A percentile compares a stretch with the other conserved stretches of the same genome.
Evolutionary conservation across 2,888 invertebrate species (phyloP).

Genomic region (Laothoe populi): DNA sequence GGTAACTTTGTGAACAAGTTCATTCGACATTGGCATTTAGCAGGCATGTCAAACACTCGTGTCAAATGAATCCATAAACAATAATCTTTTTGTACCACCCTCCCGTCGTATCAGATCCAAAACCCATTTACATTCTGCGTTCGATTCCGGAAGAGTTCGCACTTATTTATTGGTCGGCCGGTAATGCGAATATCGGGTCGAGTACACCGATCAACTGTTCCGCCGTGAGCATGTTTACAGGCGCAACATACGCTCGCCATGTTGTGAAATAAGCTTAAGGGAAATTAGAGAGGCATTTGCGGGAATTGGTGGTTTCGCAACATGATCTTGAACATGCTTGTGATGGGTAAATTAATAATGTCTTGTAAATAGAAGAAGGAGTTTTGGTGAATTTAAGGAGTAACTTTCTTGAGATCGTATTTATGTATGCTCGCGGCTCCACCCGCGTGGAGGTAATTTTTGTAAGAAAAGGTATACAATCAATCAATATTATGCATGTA

Average conservation of each 20-base stretch:
- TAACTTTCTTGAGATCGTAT: too few species aligned
- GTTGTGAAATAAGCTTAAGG: conserved; percentile 23
- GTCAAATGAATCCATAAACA: not conserved
- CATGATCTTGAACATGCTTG: not conserved
- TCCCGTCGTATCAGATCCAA: not conserved
- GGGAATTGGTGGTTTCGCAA: conserved; percentile 12
- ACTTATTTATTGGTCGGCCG: conserved; percentile 48
- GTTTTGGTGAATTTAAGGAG: not conserved
- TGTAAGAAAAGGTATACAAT: too few species aligned
- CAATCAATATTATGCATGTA: too few species aligned
- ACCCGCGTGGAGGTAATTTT: too few species aligned
- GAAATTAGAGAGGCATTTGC: conserved; percentile 19
- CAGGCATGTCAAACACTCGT: not conserved
- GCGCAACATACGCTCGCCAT: conserved; percentile 26
- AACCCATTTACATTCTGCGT: conserved; percentile 6
- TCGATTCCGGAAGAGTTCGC: conserved; percentile 27
- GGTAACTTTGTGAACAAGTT: not conserved
- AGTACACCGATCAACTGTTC: conserved; percentile 30
- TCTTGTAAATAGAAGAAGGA: not conserved
- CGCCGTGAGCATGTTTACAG: conserved; percentile 42
- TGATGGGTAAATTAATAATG: not conserved
- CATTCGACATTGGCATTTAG: not conserved
- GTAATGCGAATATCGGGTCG: conserved; percentile 67
- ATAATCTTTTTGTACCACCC: not conserved
- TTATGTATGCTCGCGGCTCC: too few species aligned